phyloP scores from a whole-genome alignment of 2,113 vertebrate genomes.

The Erpornis zantholeuca region DNA sequence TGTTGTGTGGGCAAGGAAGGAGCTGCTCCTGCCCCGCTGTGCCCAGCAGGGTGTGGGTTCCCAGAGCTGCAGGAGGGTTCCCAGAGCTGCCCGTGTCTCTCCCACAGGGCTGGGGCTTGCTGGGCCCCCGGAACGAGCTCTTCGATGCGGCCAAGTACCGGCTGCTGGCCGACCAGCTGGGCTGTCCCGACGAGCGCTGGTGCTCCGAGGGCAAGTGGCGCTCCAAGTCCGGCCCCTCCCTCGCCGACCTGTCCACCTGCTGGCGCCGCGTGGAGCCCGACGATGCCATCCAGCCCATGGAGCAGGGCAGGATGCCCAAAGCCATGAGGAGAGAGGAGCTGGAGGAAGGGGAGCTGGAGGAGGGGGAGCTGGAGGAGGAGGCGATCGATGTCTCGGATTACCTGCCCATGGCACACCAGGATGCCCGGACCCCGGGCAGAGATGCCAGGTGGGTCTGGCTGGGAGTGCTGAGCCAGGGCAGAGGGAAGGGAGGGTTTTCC shows the following conservation, averaged over 20 bases:
- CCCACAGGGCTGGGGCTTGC: constrained; percentile 86
- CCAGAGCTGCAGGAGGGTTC: background rate
- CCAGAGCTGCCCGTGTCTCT: background rate
- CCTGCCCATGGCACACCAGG: constrained; percentile 56
- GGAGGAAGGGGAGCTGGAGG: constrained; percentile 76
- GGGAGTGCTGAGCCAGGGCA: background rate
- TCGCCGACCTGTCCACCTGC: constrained; percentile 59
- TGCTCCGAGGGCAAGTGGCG: constrained; percentile 74
- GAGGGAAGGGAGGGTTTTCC: background rate
- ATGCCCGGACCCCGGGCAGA: constrained; percentile 56
- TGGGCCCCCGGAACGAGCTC: constrained; percentile 83
- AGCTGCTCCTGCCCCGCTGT: accelerated
- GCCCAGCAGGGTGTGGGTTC: background rate
- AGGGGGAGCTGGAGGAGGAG: constrained; percentile 72
- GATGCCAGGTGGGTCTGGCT: constrained; percentile 59
- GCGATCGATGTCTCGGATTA: constrained; percentile 50
- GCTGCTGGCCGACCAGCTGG: constrained; percentile 66
- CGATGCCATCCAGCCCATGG: constrained; percentile 71
- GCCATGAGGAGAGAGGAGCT: constrained; percentile 73
- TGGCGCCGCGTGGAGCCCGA: constrained; percentile 76
- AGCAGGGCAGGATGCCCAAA: constrained; percentile 66
- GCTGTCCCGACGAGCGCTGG: constrained; percentile 72
- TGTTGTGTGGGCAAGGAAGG: background rate
- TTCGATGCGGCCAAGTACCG: constrained; percentile 71
- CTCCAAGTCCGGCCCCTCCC: constrained; percentile 67